phyloP scores from a whole-genome alignment of 2,888 invertebrate genomes.

The Cheilosia vernalis region DNA sequence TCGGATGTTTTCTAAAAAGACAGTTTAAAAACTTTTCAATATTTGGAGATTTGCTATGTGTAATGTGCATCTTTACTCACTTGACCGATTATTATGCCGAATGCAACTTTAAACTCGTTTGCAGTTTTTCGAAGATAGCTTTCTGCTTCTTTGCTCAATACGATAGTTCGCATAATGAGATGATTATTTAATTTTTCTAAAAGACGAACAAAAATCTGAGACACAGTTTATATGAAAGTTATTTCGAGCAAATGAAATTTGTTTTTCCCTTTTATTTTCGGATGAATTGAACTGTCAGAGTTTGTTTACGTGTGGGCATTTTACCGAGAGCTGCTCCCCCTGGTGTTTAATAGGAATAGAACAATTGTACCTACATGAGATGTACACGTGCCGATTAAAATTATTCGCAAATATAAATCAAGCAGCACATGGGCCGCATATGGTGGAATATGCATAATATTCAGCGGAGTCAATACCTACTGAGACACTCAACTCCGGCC shows the following conservation, averaged over 20 bases:
- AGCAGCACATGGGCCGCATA: too few species aligned
- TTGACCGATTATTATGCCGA: conserved; percentile 92
- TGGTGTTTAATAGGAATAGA: background rate
- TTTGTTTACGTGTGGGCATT: conserved; percentile 70
- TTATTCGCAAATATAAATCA: too few species aligned
- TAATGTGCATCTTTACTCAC: conserved; percentile 82
- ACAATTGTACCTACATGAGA: background rate
- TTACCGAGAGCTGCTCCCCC: background rate
- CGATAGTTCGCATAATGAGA: conserved; percentile 85
- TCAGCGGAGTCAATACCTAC: too few species aligned
- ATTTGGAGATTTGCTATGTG: background rate
- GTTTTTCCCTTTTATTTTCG: background rate
- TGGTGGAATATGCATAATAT: too few species aligned
- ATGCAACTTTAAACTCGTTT: conserved; percentile 86
- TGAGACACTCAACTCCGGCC: too few species aligned
- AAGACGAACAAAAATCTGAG: too few species aligned
- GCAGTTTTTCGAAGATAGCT: conserved; percentile 88
- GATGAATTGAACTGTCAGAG: conserved; percentile 28
- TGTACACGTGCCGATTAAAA: background rate
- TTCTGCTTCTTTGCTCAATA: conserved; percentile 88
- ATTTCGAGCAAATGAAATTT: conserved; percentile 5
- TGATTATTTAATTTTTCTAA: background rate
- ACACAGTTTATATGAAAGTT: too few species aligned
- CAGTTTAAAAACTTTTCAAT: conserved; percentile 32
- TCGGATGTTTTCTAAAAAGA: conserved; percentile 83